Percentiles rank a stretch among this genome's conserved stretches.
Evolutionary conservation across 1,140 invertebrate species (phyloP).

Genomic region (Bombus polaris): DNA sequence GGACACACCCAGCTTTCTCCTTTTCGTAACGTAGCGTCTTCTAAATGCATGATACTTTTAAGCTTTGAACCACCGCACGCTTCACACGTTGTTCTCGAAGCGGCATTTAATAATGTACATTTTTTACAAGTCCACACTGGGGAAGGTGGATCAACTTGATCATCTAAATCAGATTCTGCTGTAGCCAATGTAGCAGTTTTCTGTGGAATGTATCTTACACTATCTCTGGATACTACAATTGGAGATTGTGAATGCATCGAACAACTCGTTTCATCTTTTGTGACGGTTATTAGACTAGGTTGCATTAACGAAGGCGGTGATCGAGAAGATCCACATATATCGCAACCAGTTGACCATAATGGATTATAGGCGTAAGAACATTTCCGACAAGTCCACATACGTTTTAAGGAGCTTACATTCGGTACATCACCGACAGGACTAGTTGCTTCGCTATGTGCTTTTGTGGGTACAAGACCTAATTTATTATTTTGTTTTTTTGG

Average conservation of each 20-base stretch:
- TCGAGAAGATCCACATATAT: slow-evolving; percentile 89
- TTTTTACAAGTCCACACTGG: slow-evolving; percentile 93
- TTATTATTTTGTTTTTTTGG: slow-evolving; percentile 80
- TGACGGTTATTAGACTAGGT: slow-evolving; percentile 87
- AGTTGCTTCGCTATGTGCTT: slow-evolving; percentile 79
- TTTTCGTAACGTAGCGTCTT: slow-evolving; percentile 88
- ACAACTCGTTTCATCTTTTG: slow-evolving; percentile 82
- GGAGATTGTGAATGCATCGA: slow-evolving; percentile 74
- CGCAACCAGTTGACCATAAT: slow-evolving; percentile 89
- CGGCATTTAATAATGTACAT: slow-evolving; percentile 92
- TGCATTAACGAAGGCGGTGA: slow-evolving; percentile 86
- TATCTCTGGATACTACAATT: slow-evolving; percentile 79
- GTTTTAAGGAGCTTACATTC: slow-evolving; percentile 81
- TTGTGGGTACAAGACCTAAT: slow-evolving; percentile 70
- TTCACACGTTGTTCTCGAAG: slow-evolving; percentile 87
- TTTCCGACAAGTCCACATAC: slow-evolving; percentile 93
- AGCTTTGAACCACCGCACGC: slow-evolving; percentile 92
- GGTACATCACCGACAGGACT: slow-evolving; percentile 74
- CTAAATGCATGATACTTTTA: slow-evolving; percentile 85
- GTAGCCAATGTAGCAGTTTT: slow-evolving; percentile 82
- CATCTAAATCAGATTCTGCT: slow-evolving; percentile 77
- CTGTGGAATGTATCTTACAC: slow-evolving; percentile 81
- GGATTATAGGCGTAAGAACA: slow-evolving; percentile 95
- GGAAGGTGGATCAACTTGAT: slow-evolving; percentile 74
- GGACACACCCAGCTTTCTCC: slow-evolving; percentile 91